Evolutionary conservation across 92 coral and sea anemone species (phyloP).

Genomic region (Montipora capitata): DNA sequence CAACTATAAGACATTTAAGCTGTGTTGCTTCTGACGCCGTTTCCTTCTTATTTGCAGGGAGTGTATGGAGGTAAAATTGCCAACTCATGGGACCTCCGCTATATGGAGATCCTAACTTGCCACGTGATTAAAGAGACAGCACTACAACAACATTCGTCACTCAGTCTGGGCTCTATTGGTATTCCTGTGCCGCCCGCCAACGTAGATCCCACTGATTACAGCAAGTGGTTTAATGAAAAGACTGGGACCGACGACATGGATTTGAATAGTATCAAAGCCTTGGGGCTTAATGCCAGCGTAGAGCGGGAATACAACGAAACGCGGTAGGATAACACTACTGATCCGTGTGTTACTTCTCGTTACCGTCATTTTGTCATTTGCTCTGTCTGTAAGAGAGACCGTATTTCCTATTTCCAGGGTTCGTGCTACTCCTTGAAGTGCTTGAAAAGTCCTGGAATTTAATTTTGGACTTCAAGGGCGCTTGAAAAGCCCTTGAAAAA

Average conservation of each 20-base stretch:
- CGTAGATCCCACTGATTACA: constrained; percentile 93
- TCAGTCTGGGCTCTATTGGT: constrained; percentile 80
- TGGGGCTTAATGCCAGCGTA: constrained; percentile 83
- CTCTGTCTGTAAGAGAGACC: no score
- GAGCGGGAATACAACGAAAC: constrained; percentile 89
- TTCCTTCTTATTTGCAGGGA: constrained; percentile 56
- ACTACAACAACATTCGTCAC: constrained; percentile 78
- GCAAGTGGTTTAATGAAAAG: constrained; percentile 94
- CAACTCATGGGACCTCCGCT: constrained; percentile 89
- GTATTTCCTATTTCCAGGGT: no score
- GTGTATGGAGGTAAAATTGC: constrained; percentile 93
- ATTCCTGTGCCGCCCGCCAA: constrained; percentile 96
- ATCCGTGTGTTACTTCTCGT: no score
- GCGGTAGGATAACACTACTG: constrained; percentile 32
- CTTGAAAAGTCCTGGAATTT: no score
- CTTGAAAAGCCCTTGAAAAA: no score
- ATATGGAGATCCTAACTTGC: constrained; percentile 69
- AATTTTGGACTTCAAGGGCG: no score
- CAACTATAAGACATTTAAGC: not conserved
- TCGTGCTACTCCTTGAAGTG: no score
- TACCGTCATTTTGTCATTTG: no score
- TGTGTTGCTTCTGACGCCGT: not conserved
- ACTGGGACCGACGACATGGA: constrained; percentile 72
- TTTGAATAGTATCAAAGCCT: constrained; percentile 70
- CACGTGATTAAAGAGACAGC: constrained; percentile 84